Evolutionary conservation across 2,797 vertebrate species (phyloP).

Genomic region (Paramormyrops hopkinsi): DNA sequence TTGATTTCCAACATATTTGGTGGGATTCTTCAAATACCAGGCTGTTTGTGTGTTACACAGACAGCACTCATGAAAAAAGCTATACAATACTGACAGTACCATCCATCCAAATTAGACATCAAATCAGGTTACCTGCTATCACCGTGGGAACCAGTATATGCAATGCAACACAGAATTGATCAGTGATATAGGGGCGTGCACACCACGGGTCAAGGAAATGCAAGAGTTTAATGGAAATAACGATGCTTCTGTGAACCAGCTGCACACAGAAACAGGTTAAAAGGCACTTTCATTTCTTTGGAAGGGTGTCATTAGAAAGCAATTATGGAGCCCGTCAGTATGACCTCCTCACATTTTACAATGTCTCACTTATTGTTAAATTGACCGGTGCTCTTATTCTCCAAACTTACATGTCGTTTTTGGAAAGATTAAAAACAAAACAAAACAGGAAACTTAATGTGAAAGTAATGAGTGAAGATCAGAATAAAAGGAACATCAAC

Average conservation of each 20-base stretch:
- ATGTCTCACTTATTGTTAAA: not conserved
- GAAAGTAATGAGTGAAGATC: not conserved
- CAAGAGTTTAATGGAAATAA: not conserved
- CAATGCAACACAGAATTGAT: not conserved
- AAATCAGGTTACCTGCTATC: not conserved
- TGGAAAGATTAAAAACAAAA: not conserved
- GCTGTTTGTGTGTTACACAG: not conserved
- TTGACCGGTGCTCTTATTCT: not conserved
- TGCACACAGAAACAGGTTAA: not conserved
- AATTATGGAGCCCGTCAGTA: not conserved
- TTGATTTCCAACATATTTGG: not conserved
- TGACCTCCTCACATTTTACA: not conserved
- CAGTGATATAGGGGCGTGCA: not conserved
- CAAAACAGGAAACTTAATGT: not conserved
- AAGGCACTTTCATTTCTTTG: not conserved
- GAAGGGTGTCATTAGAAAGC: not conserved
- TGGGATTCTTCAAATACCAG: not conserved
- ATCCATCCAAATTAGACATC: not conserved
- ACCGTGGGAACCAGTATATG: not conserved
- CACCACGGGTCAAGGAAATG: not conserved
- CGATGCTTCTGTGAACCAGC: not conserved
- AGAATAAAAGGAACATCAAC: not conserved
- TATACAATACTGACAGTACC: not conserved
- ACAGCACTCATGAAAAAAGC: not conserved
- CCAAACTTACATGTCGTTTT: not conserved